These are phyloP conservation scores for Lepidurus apus DNA, from an alignment of 1,140 invertebrate genomes.

Conservation along the genomic window DNA sequence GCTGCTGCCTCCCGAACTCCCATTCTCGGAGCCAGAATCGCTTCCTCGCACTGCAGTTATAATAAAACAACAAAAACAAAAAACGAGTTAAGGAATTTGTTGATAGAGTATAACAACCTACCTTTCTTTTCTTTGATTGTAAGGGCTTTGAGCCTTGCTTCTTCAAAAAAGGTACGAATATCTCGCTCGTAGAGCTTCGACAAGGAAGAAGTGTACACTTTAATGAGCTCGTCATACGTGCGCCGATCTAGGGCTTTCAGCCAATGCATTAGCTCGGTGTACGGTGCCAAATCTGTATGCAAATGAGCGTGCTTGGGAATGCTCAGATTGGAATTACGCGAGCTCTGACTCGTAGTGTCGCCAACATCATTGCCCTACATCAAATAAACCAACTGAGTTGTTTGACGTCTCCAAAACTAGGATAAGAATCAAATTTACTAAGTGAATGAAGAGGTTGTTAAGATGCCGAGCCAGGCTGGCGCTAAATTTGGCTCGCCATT, in stretches of 20 bases:
- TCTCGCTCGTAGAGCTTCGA: conserved; percentile 80
- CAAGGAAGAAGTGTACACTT: conserved; percentile 70
- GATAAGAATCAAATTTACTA: conserved; percentile 50
- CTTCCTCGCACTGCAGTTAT: conserved; percentile 38
- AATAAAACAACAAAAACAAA: neutral
- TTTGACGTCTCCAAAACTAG: neutral
- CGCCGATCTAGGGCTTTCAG: conserved; percentile 75
- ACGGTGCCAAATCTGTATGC: conserved; percentile 74
- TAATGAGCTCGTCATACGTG: conserved; percentile 70
- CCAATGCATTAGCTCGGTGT: conserved; percentile 86
- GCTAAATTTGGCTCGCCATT: conserved; percentile 70
- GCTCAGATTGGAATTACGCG: conserved; percentile 53
- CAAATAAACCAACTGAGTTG: conserved; percentile 29
- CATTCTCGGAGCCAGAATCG: conserved; percentile 45
- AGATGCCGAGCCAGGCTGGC: conserved; percentile 75
- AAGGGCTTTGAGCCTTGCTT: conserved; percentile 53
- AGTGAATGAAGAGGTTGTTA: conserved; percentile 89
- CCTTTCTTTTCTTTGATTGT: conserved; percentile 37
- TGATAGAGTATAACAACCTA: conserved; percentile 15
- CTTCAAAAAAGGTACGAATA: conserved; percentile 70
- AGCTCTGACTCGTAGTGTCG: conserved; percentile 49
- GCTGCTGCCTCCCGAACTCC: conserved; percentile 40
- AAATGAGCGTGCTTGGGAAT: conserved; percentile 69
- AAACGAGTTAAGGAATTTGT: neutral
- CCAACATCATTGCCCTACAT: conserved; percentile 60